Percentiles rank a stretch among this genome's conserved stretches.
These are phyloP conservation scores for Caenorhabditis plicata DNA, from an alignment of 2,888 invertebrate species.

Conservation along the genomic window DNA sequence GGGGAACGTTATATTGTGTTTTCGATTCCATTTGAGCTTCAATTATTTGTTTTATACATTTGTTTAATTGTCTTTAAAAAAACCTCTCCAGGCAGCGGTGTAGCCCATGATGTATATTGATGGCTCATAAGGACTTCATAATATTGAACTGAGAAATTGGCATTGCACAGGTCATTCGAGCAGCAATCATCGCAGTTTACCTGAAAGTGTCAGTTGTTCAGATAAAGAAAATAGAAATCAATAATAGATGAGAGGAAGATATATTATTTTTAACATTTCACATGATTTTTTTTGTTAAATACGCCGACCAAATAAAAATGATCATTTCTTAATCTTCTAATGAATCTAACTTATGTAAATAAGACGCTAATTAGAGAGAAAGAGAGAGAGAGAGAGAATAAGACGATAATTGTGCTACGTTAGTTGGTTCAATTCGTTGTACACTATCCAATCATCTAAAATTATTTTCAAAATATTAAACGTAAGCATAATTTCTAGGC, in stretches of 20 bases:
- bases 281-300: background rate
- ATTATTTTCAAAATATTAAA: too few relatives aligned
- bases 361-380: too few relatives aligned
- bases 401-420: too few relatives aligned
- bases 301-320: too few relatives aligned
- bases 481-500: too few relatives aligned
- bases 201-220: too few relatives aligned
- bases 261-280: background rate
- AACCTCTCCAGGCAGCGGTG: conserved; percentile 54
- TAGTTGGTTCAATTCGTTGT: too few relatives aligned
- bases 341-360: too few relatives aligned
- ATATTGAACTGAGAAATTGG: conserved; percentile 53
- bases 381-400: too few relatives aligned
- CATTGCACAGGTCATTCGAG: conserved; percentile 53
- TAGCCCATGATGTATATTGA: conserved; percentile 57
- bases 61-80: background rate
- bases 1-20: conserved; percentile 27
- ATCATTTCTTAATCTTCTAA: too few relatives aligned
- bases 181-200: conserved; percentile 63
- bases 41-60: background rate
- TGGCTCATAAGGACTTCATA: conserved; percentile 45
- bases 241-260: too few relatives aligned
- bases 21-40: conserved; percentile 29
- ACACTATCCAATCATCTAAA: too few relatives aligned
- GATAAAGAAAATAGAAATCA: background rate